A percentile compares a stretch with the other conserved stretches of the same genome.
Conservation (phyloP, 2,888 invertebrate genomes). For the Troides oblongomaculatus region DNA sequence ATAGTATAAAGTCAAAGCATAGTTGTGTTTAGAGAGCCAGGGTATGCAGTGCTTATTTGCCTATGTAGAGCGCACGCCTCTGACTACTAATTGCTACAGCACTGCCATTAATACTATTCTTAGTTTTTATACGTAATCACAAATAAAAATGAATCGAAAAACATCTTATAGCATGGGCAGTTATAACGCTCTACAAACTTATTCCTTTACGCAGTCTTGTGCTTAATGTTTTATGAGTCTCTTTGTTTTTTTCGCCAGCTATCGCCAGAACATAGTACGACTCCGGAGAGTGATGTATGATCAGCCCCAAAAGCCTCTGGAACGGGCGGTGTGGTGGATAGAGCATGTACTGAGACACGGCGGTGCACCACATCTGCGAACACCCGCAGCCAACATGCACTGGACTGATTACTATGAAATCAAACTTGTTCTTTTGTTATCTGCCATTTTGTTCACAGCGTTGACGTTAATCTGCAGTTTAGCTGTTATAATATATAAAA, state of each 20-base stretch:
- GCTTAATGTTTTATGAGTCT: neutral
- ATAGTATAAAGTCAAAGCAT: too few relatives aligned
- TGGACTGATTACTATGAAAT: slow-evolving; percentile 42
- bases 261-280: slow-evolving; percentile 38
- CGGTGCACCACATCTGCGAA: slow-evolving; percentile 46
- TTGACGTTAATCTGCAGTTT: neutral
- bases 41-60: too few relatives aligned
- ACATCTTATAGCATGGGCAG: too few relatives aligned
- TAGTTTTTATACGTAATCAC: too few relatives aligned
- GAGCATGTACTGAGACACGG: slow-evolving; percentile 59
- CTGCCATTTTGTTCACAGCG: neutral
- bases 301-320: slow-evolving; percentile 53
- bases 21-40: too few relatives aligned
- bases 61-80: too few relatives aligned
- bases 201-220: slow-evolving; percentile 32
- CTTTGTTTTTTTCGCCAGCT: slow-evolving; percentile 31
- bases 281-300: slow-evolving; percentile 51
- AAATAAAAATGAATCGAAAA: too few relatives aligned
- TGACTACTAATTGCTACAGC: too few relatives aligned
- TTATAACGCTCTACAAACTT: slow-evolving; percentile 25
- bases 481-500: neutral
- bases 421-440: slow-evolving; percentile 31
- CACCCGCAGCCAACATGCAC: slow-evolving; percentile 41
- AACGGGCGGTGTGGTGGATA: slow-evolving; percentile 70
- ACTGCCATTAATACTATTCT: too few relatives aligned